A percentile compares a stretch with the other conserved stretches of the same genome.
phyloP scores from a whole-genome alignment of 2,888 invertebrate genomes.

The Oeneis ivallda region DNA sequence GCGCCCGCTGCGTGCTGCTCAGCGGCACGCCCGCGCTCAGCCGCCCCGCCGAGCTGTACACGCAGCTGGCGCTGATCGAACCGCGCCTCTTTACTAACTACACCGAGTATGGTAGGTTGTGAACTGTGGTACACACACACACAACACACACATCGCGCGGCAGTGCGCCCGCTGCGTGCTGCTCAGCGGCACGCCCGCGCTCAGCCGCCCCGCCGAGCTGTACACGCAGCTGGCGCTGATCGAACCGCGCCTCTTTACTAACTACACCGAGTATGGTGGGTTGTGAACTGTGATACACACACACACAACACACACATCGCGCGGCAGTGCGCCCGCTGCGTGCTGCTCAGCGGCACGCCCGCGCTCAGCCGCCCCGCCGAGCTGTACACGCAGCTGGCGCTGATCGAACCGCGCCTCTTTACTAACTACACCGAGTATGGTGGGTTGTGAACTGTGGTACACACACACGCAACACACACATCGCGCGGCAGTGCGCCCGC shows the following conservation, averaged over 20 bases:
- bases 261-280: slow-evolving; percentile 82
- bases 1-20: slow-evolving; percentile 88
- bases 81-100: slow-evolving; percentile 84
- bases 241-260: slow-evolving; percentile 84
- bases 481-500: slow-evolving; percentile 83
- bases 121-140: not conserved
- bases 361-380: slow-evolving; percentile 95
- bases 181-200: slow-evolving; percentile 96
- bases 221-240: slow-evolving; percentile 92
- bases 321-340: slow-evolving; percentile 83
- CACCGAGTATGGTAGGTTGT: slow-evolving; percentile 79
- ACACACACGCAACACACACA: slow-evolving; percentile 23
- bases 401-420: slow-evolving; percentile 87
- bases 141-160: slow-evolving; percentile 76
- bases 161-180: slow-evolving; percentile 86
- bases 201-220: slow-evolving; percentile 94
- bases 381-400: slow-evolving; percentile 91
- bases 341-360: slow-evolving; percentile 96
- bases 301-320: slow-evolving; percentile 67
- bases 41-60: slow-evolving; percentile 93
- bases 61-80: slow-evolving; percentile 90
- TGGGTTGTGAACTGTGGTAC: slow-evolving; percentile 39
- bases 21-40: slow-evolving; percentile 98
- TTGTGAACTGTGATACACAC: not conserved
- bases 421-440: slow-evolving; percentile 83